Percentiles rank a stretch among this genome's conserved stretches.
These are phyloP conservation scores for Pogonomyrmex californicus DNA, from an alignment of 1,140 invertebrate genomes.

Conservation along the genomic window DNA sequence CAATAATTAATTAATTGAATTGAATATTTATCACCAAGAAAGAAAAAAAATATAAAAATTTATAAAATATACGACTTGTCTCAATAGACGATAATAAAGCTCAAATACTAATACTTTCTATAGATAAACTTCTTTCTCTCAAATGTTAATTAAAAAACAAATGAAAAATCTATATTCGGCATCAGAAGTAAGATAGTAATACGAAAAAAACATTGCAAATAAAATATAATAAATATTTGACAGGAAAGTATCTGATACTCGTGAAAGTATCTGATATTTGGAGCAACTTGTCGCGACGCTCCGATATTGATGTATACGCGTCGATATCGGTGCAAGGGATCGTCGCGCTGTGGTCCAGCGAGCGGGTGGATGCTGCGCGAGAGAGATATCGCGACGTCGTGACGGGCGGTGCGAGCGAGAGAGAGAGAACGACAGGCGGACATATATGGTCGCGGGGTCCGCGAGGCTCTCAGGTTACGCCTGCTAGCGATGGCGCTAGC, in stretches of 20 bases:
- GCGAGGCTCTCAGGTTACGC: constrained; percentile 86
- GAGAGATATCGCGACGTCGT: constrained; percentile 71
- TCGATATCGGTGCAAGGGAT: background rate
- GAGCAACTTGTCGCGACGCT: constrained; percentile 4
- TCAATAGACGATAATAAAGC: background rate
- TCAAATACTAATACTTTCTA: background rate
- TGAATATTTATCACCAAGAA: background rate
- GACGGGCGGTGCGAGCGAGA: constrained; percentile 69
- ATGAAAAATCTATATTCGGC: background rate
- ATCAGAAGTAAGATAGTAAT: background rate
- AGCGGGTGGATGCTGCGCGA: constrained; percentile 62
- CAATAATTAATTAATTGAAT: background rate
- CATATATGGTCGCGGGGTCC: constrained; percentile 86
- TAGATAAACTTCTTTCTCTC: background rate
- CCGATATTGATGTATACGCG: constrained; percentile 13
- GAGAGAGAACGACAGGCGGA: constrained; percentile 80
- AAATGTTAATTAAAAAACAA: background rate
- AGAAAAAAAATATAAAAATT: background rate
- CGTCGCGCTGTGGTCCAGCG: constrained; percentile 8
- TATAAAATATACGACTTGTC: background rate
- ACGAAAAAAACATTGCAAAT: background rate
- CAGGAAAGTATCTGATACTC: background rate
- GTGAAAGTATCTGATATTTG: constrained; percentile 1
- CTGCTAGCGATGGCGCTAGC: constrained; percentile 80
- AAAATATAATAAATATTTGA: background rate